Conservation (phyloP, 2,888 invertebrate genomes). For the Herminia tarsipennalis region DNA sequence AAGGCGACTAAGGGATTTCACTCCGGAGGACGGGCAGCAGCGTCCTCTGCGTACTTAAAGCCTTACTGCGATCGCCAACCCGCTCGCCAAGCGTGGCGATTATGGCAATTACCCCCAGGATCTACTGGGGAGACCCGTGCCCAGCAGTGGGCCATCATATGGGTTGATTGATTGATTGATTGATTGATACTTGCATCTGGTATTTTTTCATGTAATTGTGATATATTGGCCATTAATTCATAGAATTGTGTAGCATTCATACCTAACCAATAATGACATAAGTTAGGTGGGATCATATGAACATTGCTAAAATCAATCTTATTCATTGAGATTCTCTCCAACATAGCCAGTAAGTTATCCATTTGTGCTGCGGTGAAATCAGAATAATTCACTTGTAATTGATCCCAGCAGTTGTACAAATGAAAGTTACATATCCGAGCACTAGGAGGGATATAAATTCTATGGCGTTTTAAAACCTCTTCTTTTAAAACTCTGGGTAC, state of each 20-base stretch:
- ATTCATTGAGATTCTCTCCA: slow-evolving; percentile 5
- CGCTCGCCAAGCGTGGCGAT: too few species aligned
- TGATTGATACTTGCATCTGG: slow-evolving; percentile 11
- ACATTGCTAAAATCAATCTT: slow-evolving; percentile 8
- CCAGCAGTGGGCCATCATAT: too few species aligned
- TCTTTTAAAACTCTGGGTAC: background rate
- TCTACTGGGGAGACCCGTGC: too few species aligned
- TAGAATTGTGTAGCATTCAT: slow-evolving; percentile 8
- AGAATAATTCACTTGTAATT: slow-evolving; percentile 11
- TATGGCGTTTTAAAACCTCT: background rate
- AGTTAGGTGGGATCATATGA: slow-evolving; percentile 3
- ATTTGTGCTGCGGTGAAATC: slow-evolving; percentile 9
- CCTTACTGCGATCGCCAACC: too few species aligned
- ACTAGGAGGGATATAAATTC: background rate
- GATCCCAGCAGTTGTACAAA: slow-evolving; percentile 2
- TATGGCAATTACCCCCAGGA: too few species aligned
- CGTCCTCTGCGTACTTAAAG: too few species aligned
- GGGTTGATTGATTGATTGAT: too few species aligned
- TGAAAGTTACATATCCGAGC: slow-evolving; percentile 2
- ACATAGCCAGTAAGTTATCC: slow-evolving; percentile 9
- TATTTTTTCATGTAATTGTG: slow-evolving; percentile 11
- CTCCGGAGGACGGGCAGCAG: too few species aligned
- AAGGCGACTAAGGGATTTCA: too few species aligned
- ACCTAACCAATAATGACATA: slow-evolving; percentile 8
- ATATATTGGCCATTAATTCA: slow-evolving; percentile 4